A percentile compares a stretch with the other conserved stretches of the same genome.
These are phyloP conservation scores for Tiliacea citrago DNA, from an alignment of 2,888 invertebrate species.

Conservation along the genomic window DNA sequence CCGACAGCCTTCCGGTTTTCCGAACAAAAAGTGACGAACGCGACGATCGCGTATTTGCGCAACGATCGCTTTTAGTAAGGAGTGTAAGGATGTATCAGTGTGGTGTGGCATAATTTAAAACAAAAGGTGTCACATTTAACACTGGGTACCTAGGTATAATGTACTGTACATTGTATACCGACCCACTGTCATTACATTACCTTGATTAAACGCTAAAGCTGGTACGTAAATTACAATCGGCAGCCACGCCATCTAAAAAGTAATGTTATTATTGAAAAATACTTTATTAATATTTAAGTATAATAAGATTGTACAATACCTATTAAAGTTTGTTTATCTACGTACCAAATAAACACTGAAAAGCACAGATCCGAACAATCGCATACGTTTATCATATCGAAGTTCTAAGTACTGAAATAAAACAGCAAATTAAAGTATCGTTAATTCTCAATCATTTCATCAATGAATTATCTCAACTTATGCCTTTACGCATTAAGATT, in stretches of 20 bases:
- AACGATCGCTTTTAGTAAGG: not conserved
- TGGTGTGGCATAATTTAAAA: too few species aligned
- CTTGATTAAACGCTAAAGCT: slow-evolving; percentile 94
- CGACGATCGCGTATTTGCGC: not conserved
- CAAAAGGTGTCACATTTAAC: not conserved
- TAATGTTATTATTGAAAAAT: not conserved
- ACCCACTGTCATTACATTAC: slow-evolving; percentile 73
- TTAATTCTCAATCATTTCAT: not conserved
- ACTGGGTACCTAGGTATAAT: not conserved
- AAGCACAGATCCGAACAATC: slow-evolving; percentile 92
- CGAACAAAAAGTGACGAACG: not conserved
- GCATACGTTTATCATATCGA: slow-evolving; percentile 92
- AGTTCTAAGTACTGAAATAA: slow-evolving; percentile 91
- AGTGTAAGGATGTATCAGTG: not conserved
- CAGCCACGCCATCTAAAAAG: slow-evolving; percentile 91
- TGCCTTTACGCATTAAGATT: not conserved
- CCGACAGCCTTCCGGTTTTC: too few species aligned
- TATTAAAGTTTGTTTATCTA: slow-evolving; percentile 39
- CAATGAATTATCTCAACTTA: not conserved
- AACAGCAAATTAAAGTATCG: not conserved
- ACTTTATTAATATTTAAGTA: not conserved
- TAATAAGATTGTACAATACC: too few species aligned
- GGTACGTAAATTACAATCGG: slow-evolving; percentile 94
- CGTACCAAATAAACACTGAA: slow-evolving; percentile 92
- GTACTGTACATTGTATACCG: not conserved